A percentile compares a stretch with the other conserved stretches of the same genome.
These are phyloP conservation scores for Aptenodytes forsteri DNA, from an alignment of 2,113 vertebrate species.

Conservation along the genomic window DNA sequence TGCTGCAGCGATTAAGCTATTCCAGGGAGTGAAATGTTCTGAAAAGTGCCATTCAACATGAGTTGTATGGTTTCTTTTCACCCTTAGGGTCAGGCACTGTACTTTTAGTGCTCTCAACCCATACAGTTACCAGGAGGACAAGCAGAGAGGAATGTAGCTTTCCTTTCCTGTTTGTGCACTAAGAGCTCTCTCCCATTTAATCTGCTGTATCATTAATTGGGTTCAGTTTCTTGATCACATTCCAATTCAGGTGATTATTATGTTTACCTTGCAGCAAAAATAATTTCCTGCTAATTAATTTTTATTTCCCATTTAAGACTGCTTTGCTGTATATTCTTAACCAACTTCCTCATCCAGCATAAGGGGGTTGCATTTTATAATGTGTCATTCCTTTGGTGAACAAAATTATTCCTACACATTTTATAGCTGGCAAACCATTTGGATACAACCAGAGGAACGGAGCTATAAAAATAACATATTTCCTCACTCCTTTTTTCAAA, in stretches of 20 bases:
- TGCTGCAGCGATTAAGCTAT: background rate
- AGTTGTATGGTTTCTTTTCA: background rate
- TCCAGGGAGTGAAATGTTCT: background rate
- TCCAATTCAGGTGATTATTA: background rate
- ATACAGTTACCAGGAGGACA: background rate
- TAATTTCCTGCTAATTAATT: background rate
- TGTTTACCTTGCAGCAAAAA: background rate
- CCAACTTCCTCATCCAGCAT: background rate
- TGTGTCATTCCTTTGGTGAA: background rate
- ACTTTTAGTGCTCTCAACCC: background rate
- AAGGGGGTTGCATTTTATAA: background rate
- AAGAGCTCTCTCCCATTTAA: background rate
- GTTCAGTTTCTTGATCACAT: background rate
- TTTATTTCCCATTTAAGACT: background rate
- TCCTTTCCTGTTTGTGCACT: background rate
- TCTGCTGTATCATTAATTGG: background rate
- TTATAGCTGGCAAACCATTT: background rate
- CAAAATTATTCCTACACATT: background rate
- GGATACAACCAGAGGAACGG: background rate
- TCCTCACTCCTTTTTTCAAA: background rate
- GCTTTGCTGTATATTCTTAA: background rate
- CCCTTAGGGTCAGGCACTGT: background rate
- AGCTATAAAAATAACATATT: background rate
- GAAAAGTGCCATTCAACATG: background rate
- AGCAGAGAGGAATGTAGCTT: background rate